phyloP scores from a whole-genome alignment of 92 coral and sea anemone genomes.

The Ricordea florida region DNA sequence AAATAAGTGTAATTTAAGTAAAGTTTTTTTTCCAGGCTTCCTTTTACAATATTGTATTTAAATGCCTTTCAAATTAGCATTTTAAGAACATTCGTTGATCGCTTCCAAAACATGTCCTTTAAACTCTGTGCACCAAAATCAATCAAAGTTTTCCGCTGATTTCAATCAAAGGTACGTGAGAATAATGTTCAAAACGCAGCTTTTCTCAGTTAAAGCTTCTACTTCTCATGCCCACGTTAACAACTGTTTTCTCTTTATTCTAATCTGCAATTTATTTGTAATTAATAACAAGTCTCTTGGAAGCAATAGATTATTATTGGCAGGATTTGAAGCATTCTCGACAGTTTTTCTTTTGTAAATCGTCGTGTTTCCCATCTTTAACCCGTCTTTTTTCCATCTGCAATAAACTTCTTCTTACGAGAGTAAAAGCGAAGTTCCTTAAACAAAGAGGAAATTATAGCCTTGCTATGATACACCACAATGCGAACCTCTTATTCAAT shows the following conservation, averaged over 20 bases:
- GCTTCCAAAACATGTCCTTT: background rate
- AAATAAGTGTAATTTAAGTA: background rate
- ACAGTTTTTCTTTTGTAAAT: background rate
- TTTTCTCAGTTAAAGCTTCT: too few relatives aligned
- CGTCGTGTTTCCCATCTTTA: background rate
- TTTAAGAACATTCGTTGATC: background rate
- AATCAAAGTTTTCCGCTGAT: background rate
- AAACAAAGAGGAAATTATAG: constrained; percentile 35
- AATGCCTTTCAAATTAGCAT: constrained; percentile 45
- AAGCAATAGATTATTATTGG: constrained; percentile 3
- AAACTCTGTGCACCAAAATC: background rate
- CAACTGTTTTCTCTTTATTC: constrained; percentile 17
- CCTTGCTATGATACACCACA: constrained; percentile 26
- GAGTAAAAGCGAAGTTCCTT: background rate
- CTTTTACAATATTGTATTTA: background rate
- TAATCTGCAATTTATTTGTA: constrained; percentile 48
- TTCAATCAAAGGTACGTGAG: background rate
- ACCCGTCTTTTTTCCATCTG: too few relatives aligned
- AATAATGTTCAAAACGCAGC: too few relatives aligned
- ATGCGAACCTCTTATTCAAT: constrained; percentile 28
- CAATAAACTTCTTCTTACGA: too few relatives aligned
- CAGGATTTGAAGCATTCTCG: constrained; percentile 19
- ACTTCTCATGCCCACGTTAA: too few relatives aligned
- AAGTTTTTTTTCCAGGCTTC: background rate
- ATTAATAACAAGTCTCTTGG: constrained; percentile 34